Percentiles rank a stretch among this genome's conserved stretches.
These are phyloP conservation scores for Gryllus longicercus DNA, from an alignment of 2,888 invertebrate species.

Conservation along the genomic window DNA sequence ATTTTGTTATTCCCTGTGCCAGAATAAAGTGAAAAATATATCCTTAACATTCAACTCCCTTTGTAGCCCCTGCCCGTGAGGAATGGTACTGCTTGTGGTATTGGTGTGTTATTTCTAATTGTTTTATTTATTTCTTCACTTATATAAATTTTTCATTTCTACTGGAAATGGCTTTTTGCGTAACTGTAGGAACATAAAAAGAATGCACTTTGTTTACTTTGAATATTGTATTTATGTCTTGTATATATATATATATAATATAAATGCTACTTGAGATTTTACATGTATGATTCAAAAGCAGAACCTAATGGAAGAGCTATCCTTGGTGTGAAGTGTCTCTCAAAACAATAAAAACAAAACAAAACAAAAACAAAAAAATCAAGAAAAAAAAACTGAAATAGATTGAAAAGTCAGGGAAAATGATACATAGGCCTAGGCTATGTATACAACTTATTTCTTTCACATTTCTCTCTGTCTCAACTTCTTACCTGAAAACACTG, in stretches of 20 bases:
- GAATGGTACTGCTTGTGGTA: background rate
- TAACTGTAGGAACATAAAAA: background rate
- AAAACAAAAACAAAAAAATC: too few relatives aligned
- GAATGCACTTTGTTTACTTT: slow-evolving; percentile 8
- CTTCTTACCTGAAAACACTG: slow-evolving; percentile 37
- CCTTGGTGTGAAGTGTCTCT: slow-evolving; percentile 37
- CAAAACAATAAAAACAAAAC: too few relatives aligned
- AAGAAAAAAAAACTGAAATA: slow-evolving; percentile 26
- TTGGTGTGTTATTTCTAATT: background rate
- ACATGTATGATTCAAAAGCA: background rate
- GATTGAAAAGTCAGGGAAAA: slow-evolving; percentile 34
- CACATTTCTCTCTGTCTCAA: slow-evolving; percentile 36
- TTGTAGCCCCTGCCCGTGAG: background rate
- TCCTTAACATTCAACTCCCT: background rate
- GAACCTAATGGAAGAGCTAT: slow-evolving; percentile 29
- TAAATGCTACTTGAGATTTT: background rate
- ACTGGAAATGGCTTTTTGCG: background rate
- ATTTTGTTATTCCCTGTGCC: background rate
- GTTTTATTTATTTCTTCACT: background rate
- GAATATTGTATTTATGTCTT: slow-evolving; percentile 17
- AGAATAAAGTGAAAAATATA: background rate
- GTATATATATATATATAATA: background rate
- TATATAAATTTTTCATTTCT: background rate
- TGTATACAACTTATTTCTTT: slow-evolving; percentile 33
- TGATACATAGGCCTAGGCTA: slow-evolving; percentile 35